Evolutionary conservation across 2,797 vertebrate species (phyloP).

Genomic region (Oryzias sinensis): DNA sequence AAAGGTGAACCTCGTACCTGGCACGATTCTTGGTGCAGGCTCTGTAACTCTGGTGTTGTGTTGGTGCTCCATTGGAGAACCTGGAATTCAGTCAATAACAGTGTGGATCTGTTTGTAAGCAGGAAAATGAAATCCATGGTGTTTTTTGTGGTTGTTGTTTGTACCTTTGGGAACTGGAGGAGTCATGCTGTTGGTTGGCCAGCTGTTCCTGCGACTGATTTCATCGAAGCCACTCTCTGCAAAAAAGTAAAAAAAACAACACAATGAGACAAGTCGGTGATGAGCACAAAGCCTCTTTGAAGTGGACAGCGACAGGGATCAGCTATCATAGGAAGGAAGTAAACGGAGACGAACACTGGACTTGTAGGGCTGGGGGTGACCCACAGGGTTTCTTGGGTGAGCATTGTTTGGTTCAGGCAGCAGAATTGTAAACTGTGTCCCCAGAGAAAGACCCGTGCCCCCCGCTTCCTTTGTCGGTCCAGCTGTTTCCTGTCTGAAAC

Average conservation of each 20-base stretch:
- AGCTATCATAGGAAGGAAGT: slow-evolving; percentile 65
- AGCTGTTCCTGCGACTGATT: slow-evolving; percentile 81
- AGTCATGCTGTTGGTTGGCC: slow-evolving; percentile 70
- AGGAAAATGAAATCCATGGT: no score
- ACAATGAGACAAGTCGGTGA: slow-evolving; percentile 36
- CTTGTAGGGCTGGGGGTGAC: slow-evolving; percentile 65
- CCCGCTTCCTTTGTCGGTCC: slow-evolving; percentile 74
- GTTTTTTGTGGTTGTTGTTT: not conserved
- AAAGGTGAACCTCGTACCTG: slow-evolving; percentile 56
- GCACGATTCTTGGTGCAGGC: slow-evolving; percentile 62
- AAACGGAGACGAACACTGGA: slow-evolving; percentile 47
- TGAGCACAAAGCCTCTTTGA: slow-evolving; percentile 51
- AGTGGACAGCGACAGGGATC: slow-evolving; percentile 37
- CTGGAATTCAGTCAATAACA: slow-evolving; percentile 29
- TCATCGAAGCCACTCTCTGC: slow-evolving; percentile 83
- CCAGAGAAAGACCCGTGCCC: slow-evolving; percentile 60
- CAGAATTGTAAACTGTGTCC: slow-evolving; percentile 74
- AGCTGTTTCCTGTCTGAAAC: slow-evolving; percentile 84
- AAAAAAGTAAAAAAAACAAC: slow-evolving; percentile 17
- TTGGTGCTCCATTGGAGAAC: slow-evolving; percentile 78
- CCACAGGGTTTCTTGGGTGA: slow-evolving; percentile 57
- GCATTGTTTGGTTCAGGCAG: slow-evolving; percentile 68
- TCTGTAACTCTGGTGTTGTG: slow-evolving; percentile 75
- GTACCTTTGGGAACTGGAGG: slow-evolving; percentile 76
- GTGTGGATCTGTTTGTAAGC: no score